Evolutionary conservation across 2,113 vertebrate species (phyloP), one percentile per base, ranked within the genome.

Genomic region (Vimba vimba): DNA sequence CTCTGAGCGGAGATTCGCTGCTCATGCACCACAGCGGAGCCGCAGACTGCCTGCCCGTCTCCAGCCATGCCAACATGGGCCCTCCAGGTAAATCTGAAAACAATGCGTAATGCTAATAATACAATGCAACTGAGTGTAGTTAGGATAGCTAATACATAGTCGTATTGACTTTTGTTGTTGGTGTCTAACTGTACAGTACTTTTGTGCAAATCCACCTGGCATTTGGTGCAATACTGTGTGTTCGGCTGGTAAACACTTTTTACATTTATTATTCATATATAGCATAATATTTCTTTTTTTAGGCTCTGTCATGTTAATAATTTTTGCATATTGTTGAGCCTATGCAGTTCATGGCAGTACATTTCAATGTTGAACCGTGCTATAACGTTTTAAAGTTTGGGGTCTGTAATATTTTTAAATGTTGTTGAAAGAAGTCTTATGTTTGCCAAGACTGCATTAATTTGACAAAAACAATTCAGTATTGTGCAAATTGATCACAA

Each of bases 21-120:
- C 97, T 98, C 88, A 98, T 99, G 97, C 98, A 99, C 85, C 97
- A 97, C 89, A 87, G 92, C 43, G 96, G 96, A 55, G 87, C 96
- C 0, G 93, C 94, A 1, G 98, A 99, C 90, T 97, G 97, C 87
- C 94, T 99, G 68, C 96, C 97, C 0, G 92, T 94, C 92, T 94
- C 95, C 89, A 97, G 96, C 90, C 97, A 97, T 27, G 89, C 96
- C 94, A 97, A 95, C 92, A 97, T 98, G 95, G 95, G 97, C 68
- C 96, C 97, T 82, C 93, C 98, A 98, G 98, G 98, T 99, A 99
- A 93, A 82, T 11, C 23, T 47, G 3, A 55, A 52, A 33, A 52
- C 19, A n/a, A 74, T 19, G n/a, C 25, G 8, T 30, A 21, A 76
- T 52, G 45, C 47, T 6, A 55, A 21, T 50, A 52, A 23, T 57